Evolutionary conservation across 2,888 invertebrate species (phyloP), one percentile per base, ranked within the genome.

Genomic region (Hemicrepidius hirtus): DNA sequence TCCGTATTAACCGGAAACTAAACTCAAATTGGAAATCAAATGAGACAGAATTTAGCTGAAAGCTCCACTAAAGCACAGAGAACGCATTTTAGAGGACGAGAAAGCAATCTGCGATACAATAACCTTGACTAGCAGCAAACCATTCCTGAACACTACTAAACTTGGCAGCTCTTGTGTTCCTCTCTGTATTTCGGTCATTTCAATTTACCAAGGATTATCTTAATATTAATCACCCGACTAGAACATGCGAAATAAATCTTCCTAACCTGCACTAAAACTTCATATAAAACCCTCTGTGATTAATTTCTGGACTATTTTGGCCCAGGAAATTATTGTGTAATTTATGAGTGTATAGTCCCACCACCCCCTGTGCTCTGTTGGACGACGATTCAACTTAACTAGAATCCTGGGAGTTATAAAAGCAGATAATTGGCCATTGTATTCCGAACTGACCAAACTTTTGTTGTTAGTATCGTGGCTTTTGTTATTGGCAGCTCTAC

Each of bases 351-450:
- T 57, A 55, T 73, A 59, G 64, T 41, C 28, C 35, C 40, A 13
- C 57, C 41, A 20, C 53, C 63, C 37, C 49, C 40, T 28, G 13
- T 40, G 64, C 35, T 32, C 7, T 50, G 53, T 16, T 64, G 63
- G 49, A 32, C 32, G 53, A 72, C 73, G 64, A 65, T 65, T 40
- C 59, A 68, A 68, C 68, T 68, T 68, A 73, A 73, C 65, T 73
- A 69, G 68, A 73, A 68, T 65, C 73, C 46, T 21, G 68, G 67
- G 70, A 70, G 73, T 69, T 66, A 64, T 70, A 73, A 73, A 68
- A 62, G 69, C 67, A 55, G 70, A 70, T 73, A 73, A 73, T 73
- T 73, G 73, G 70, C 73, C 68, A 73, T 73, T 73, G 73, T 73
- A 70, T 70, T 73, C 63, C 66, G 66, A 73, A 73, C 70, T 73